Evolutionary conservation across 2,113 vertebrate genomes (phyloP), one percentile per base, ranked within the genome.

Genomic region (Indicator maculatus): DNA sequence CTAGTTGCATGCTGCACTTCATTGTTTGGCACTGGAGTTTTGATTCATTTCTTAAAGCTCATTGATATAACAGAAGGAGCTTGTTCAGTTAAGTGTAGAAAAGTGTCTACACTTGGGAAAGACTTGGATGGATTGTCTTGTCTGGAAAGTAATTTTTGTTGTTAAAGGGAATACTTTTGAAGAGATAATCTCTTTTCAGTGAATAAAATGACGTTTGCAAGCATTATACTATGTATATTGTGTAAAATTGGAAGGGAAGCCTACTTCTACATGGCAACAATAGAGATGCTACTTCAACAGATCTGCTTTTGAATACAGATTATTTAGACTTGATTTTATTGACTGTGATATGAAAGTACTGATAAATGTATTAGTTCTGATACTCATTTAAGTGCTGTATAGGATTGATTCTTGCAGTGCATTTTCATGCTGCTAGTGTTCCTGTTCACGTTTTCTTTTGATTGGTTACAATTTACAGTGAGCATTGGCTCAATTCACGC

Each of bases 1-100:
- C 79, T 24, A 20, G 33, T 63, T 50, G 39, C 13, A 9, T 4
- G 1, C 59, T 2, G 1, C 0, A 0, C 18, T 27, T 41, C 11
- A 1, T 50, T 71, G 14, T 50, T 79, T 66, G 69, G 28, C 38
- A 11, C 45, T 39, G 67, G 69, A 55, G 39, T 88, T 93, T 33
- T 31, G 75, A 60, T 71, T 86, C 1, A 12, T 82, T 78, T 84
- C 69, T 81, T 73, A 67, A 80, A 90, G 73, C 41, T 83, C 36
- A 12, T 3, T 76, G 56, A 19, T 76, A 16, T 0, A 58, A 61
- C 39, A 60, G 65, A 16, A 87, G 13, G 27, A 83, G 20, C n/a
- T 78, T 69, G 30, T 63, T 88, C 67, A 70, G 21, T 45, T 74
- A 52, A 63, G 60, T 20, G 12, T 45, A 56, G 71, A 45, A 53